Base-by-base conservation (phyloP, 1,140 invertebrate species). In the Ooceraea biroi region DNA sequence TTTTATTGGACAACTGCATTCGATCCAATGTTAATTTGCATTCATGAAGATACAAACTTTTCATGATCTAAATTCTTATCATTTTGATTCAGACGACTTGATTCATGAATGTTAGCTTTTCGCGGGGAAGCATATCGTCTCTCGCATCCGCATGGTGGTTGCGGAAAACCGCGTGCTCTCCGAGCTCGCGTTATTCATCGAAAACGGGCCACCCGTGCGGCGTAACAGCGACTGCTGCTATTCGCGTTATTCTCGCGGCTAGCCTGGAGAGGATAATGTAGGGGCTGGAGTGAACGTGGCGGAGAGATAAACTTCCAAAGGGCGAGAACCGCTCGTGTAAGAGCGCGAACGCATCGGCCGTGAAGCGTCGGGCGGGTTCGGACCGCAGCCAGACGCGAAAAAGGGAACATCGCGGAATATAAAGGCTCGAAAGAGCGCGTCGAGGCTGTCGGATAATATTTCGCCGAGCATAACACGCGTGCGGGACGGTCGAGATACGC, bases 381-480 rank as follows among this genome's bases (percentile, higher is more conserved):
- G 71, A 57, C 65, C 17, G 76, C 63, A 71, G 65, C 11, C 63
- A 80, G 65, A 68, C 22, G 61, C 48, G 22, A 58, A 80, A 36
- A 80, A 80, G 76, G 19, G 50, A 69, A 80, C 44, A 80, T 57
- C 76, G 76, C 36, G 65, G 76, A 57, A 69, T 80, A 57, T 71
- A 80, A 69, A 78, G 69, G 65, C 36, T 19, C 66, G 58, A 83
- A 83, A 83, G 58, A n/a, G 58, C 19, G 48, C 63, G 44, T 7
- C 57, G 76, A 63, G 30, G 71, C 57, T 22, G 36, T 63, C 46
- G 71, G 46, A 63, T 74, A 76, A 73, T 63, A 61, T 60, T 63
- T 83, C 36, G 80, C 66, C 50, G 76, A 78, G 76, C 63, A 63
- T 69, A 78, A 82, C 71, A 48, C 44, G 71, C 27, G 30, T 25